Conservation (phyloP, 1,140 invertebrate species). For the Zaprionus africanus region DNA sequence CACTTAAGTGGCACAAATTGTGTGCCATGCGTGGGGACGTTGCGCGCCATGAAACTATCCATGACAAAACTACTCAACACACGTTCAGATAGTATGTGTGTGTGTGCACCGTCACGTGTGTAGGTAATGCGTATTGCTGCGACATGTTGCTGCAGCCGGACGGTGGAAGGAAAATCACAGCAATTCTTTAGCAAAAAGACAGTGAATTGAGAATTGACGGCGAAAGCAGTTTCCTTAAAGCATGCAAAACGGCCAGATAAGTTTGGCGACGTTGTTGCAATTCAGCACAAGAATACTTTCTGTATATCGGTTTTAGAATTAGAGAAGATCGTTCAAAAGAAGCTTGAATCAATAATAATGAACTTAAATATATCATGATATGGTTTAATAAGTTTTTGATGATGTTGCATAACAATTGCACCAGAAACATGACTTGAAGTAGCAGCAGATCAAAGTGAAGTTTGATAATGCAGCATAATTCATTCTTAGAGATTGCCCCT, state of each 20-base stretch:
- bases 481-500: too few relatives aligned
- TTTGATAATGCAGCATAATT: neutral
- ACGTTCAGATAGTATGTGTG: slow-evolving; percentile 1
- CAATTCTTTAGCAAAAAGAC: neutral
- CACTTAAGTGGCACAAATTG: slow-evolving; percentile 81
- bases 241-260: neutral
- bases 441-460: neutral
- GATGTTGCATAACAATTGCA: neutral
- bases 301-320: too few relatives aligned
- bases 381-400: neutral
- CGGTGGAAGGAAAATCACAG: slow-evolving; percentile 1
- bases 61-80: slow-evolving; percentile 14
- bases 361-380: too few relatives aligned
- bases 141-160: neutral
- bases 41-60: slow-evolving; percentile 33
- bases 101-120: slow-evolving; percentile 12
- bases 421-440: too few relatives aligned
- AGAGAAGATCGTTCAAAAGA: too few relatives aligned
- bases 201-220: slow-evolving; percentile 14
- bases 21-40: slow-evolving; percentile 57
- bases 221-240: neutral
- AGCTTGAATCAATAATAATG: too few relatives aligned
- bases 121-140: slow-evolving; percentile 27
- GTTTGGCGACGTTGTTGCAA: slow-evolving; percentile 1
- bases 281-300: too few relatives aligned